A percentile compares a stretch with the other conserved stretches of the same genome.
phyloP scores from a whole-genome alignment of 2,113 vertebrate genomes.

The Paramisgurnus dabryanus region DNA sequence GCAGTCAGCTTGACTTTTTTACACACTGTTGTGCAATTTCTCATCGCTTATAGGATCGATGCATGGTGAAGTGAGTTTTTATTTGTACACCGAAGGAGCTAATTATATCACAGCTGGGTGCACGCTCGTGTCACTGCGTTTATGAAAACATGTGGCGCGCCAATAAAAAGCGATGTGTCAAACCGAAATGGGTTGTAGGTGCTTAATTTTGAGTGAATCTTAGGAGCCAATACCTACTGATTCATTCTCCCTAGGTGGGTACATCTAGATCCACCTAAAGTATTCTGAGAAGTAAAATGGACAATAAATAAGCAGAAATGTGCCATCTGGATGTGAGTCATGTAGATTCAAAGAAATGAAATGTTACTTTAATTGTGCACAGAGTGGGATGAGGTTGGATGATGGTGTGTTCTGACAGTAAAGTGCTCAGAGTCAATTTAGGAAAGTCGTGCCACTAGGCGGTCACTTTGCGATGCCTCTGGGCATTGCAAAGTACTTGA shows the following conservation, averaged over 20 bases:
- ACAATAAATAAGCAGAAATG: background rate
- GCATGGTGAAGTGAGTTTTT: constrained; percentile 30
- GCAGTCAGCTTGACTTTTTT: constrained; percentile 4
- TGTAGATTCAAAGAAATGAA: background rate
- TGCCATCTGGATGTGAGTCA: constrained; percentile 4
- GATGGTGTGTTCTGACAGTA: background rate
- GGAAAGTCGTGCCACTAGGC: too few relatives aligned
- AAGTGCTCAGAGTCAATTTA: background rate
- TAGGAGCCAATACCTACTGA: background rate
- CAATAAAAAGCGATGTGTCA: background rate
- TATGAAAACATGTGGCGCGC: constrained; percentile 24
- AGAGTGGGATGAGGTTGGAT: background rate
- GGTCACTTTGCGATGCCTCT: too few relatives aligned
- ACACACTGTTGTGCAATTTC: constrained; percentile 3
- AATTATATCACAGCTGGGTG: constrained; percentile 36
- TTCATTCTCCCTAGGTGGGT: background rate
- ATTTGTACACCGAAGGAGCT: constrained; percentile 22
- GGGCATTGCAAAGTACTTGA: too few relatives aligned
- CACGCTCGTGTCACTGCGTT: background rate
- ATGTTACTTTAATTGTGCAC: background rate
- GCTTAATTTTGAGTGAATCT: constrained; percentile 14
- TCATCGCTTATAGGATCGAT: constrained; percentile 6
- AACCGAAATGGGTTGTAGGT: constrained; percentile 13
- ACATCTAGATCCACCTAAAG: background rate
- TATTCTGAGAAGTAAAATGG: background rate